Base-by-base conservation (phyloP, 2,888 invertebrate species). In the Chelonus formosanus region DNA sequence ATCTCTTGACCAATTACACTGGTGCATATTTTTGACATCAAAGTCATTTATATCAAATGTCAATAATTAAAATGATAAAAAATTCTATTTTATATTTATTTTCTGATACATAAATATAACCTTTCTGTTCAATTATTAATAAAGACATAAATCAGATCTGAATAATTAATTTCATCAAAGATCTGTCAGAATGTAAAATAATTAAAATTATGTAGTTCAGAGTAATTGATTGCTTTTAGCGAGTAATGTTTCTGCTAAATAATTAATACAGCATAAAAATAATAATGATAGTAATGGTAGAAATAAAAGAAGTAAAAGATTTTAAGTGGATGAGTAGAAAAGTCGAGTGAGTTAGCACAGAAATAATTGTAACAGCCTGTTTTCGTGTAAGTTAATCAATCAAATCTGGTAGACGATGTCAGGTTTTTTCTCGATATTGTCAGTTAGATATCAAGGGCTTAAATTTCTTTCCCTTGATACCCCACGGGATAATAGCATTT, bases 331-430 rank as follows among this genome's bases (percentile, higher is more conserved):
- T 48, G 47, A 59, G 36, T 10, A 45, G 34, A 62, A 54, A 45
- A 35, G 62, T 55, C 44, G 40, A 52, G 4, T 34, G 40, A 44
- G 10, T 40, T 53, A 5, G 53, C 31, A 54, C 20, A 50, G 50
- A 54, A 34, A 54, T 54, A 55, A 60, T 60, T 48, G 60, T 47
- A 43, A 69, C 67, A 68, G 63, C 63, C 58, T 50, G 53, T 68
- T 69, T 67, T 64, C 55, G 71, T 67, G 68, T 70, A 63, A 63
- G 70, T 75, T 74, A 78, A 81, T 81, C 80, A 79, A 81, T 81
- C 80, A 81, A 80, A 80, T 77, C 72, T 73, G 64, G 68, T 56
- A 71, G 65, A 56, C 69, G 72, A 72, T 72, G 71, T 67, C 62
- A 72, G 75, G 76, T 73, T 76, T 76, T 74, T 76, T 74, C 73